Conservation (phyloP, 2,113 vertebrate genomes). For the Brachypodius melanocephalos region DNA sequence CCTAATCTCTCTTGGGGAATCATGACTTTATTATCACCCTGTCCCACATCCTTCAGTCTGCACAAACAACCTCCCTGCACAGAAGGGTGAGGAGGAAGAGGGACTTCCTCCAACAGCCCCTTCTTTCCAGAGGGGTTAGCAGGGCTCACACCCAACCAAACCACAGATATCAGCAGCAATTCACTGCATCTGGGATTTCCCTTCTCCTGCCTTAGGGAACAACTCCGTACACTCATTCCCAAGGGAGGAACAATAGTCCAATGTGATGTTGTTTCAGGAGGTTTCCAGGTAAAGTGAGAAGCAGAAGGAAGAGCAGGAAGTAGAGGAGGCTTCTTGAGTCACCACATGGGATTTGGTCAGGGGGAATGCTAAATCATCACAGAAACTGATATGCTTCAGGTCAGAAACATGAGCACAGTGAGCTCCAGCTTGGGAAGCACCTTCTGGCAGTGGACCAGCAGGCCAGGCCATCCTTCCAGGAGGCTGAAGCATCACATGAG, state of each 20-base stretch:
- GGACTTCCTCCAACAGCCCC: background rate
- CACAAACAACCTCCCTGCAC: background rate
- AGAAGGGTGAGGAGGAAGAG: background rate
- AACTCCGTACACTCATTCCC: background rate
- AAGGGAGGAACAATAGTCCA: background rate
- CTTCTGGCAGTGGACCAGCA: background rate
- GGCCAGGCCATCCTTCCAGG: background rate
- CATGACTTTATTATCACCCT: background rate
- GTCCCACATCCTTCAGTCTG: background rate
- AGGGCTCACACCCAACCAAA: rapidly evolving
- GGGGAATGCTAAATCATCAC: background rate
- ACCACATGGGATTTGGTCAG: background rate
- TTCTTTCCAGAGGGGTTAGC: background rate
- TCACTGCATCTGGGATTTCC: background rate
- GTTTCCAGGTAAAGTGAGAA: background rate
- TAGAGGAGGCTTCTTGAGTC: background rate
- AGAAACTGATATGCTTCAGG: background rate
- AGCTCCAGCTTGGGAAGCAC: background rate
- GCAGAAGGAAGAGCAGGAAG: background rate
- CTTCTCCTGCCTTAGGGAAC: background rate
- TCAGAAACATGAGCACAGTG: background rate
- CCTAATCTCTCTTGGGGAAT: background rate
- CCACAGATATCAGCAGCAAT: background rate
- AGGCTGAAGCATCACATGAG: background rate
- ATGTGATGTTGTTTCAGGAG: background rate